A percentile compares a stretch with the other conserved stretches of the same genome.
Conservation (phyloP, 2,113 vertebrate species). For the Odontesthes bonariensis region DNA sequence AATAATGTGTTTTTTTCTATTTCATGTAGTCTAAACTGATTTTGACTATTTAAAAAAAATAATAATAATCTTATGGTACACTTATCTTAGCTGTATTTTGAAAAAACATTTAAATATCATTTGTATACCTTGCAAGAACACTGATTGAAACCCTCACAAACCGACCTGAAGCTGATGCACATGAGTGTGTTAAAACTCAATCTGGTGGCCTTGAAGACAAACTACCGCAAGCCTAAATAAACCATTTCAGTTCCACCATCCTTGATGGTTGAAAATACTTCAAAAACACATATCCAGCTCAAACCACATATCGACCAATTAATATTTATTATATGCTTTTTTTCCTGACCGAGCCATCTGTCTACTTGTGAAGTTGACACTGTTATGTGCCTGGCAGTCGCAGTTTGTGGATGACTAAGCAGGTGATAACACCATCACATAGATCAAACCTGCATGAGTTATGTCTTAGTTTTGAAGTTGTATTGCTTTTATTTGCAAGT, state of each 20-base stretch:
- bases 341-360: slow-evolving; percentile 55
- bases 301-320: slow-evolving; percentile 25
- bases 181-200: neutral
- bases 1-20: too few relatives aligned
- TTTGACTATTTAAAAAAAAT: too few relatives aligned
- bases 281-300: slow-evolving; percentile 18
- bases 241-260: neutral
- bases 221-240: slow-evolving; percentile 3
- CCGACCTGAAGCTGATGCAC: neutral
- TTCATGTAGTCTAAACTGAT: too few relatives aligned
- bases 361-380: slow-evolving; percentile 48
- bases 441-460: slow-evolving; percentile 20
- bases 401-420: slow-evolving; percentile 44
- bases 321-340: slow-evolving; percentile 45
- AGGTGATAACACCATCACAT: slow-evolving; percentile 30
- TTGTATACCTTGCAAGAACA: too few relatives aligned
- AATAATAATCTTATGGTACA: too few relatives aligned
- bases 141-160: too few relatives aligned
- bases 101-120: too few relatives aligned
- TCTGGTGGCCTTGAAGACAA: neutral
- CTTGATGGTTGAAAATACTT: slow-evolving; percentile 26
- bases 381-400: slow-evolving; percentile 25
- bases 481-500: neutral
- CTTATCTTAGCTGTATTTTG: too few relatives aligned
- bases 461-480: neutral